These are phyloP conservation scores for Lamellibrachia satsuma DNA, from an alignment of 2,888 invertebrate species.

Conservation along the genomic window DNA sequence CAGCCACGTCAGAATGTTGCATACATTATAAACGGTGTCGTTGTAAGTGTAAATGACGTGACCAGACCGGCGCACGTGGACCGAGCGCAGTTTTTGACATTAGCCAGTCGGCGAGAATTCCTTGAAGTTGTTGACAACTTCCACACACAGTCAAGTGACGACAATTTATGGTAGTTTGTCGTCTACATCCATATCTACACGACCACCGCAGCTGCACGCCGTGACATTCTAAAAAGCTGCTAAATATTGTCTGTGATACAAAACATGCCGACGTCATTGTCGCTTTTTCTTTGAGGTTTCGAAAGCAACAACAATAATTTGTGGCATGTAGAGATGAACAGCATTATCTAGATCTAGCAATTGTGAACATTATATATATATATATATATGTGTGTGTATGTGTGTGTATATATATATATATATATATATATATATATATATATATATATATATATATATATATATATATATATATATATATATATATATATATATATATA, in stretches of 20 bases:
- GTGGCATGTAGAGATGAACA: neutral
- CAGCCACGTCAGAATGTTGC: neutral
- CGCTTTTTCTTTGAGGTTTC: neutral
- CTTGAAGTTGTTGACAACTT: neutral
- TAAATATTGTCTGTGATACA: neutral
- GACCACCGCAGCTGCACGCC: neutral
- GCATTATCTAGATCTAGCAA: neutral
- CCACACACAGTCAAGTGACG: neutral
- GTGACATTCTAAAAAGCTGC: conserved; percentile 12
- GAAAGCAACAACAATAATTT: neutral
- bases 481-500: too few relatives aligned
- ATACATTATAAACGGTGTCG: neutral
- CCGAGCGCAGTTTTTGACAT: neutral
- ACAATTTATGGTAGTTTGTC: conserved; percentile 3
- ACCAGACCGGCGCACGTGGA: neutral
- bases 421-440: neutral
- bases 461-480: too few relatives aligned
- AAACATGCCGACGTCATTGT: neutral
- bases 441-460: too few relatives aligned
- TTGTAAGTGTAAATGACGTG: neutral
- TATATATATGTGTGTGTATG: conserved; percentile 8
- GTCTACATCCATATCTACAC: neutral
- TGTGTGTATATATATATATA: conserved; percentile 7
- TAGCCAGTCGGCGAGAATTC: neutral
- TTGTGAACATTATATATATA: neutral